Conservation (phyloP, 2,888 invertebrate genomes). For the Hypomecis punctinalis region DNA sequence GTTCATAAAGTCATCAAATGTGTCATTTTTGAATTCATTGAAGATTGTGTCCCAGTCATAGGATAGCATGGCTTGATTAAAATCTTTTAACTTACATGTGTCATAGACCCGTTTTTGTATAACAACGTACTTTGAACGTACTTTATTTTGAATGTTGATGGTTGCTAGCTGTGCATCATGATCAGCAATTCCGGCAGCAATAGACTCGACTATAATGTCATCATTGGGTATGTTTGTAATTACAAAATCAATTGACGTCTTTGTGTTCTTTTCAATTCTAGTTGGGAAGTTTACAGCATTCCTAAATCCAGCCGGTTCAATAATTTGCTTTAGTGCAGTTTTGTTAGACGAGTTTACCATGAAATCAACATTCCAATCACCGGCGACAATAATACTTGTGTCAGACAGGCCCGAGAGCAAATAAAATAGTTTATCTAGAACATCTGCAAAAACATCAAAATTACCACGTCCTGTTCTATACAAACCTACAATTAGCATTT, state of each 20-base stretch:
- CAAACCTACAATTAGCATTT: slow-evolving; percentile 1
- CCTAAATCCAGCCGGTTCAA: not conserved
- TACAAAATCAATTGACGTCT: too few relatives aligned
- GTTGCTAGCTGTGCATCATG: too few relatives aligned
- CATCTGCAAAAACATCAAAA: not conserved
- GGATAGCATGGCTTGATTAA: slow-evolving; percentile 1
- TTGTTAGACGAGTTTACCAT: not conserved
- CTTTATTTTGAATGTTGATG: not conserved
- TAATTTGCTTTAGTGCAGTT: not conserved
- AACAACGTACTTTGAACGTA: not conserved
- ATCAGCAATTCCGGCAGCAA: too few relatives aligned
- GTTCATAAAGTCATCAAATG: slow-evolving; percentile 3
- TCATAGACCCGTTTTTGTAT: not conserved
- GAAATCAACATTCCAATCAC: slow-evolving; percentile 19
- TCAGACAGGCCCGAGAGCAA: not conserved
- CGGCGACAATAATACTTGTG: not conserved
- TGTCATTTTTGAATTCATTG: not conserved
- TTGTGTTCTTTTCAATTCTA: too few relatives aligned
- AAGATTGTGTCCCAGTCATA: slow-evolving; percentile 4
- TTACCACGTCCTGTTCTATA: slow-evolving; percentile 4
- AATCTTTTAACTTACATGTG: not conserved
- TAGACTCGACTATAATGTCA: not conserved
- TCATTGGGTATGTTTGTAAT: not conserved
- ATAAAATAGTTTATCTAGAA: slow-evolving; percentile 2
- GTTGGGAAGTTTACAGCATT: too few relatives aligned